phyloP scores from a whole-genome alignment of 2,888 invertebrate species.

The Cataglyphis albicans region DNA sequence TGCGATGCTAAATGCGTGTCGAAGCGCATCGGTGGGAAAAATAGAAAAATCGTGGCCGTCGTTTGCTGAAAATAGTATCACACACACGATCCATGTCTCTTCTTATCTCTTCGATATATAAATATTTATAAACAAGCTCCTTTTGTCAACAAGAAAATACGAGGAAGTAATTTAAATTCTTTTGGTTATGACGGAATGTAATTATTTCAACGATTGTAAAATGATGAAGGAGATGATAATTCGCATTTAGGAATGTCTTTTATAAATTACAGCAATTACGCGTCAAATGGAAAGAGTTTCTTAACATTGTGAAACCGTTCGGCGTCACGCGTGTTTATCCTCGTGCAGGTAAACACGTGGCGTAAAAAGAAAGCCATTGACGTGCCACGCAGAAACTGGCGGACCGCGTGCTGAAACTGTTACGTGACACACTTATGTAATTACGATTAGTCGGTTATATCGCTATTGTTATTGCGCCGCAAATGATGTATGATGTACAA shows the following conservation, averaged over 20 bases:
- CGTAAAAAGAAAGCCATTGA: conserved; percentile 64
- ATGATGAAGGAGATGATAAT: neutral
- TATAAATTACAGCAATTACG: conserved; percentile 23
- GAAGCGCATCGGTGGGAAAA: neutral
- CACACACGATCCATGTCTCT: neutral
- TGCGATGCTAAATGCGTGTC: neutral
- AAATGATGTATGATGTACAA: conserved; percentile 33
- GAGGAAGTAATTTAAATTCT: neutral
- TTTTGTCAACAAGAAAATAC: neutral
- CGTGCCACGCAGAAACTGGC: conserved; percentile 55
- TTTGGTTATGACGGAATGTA: neutral
- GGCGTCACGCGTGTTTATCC: conserved; percentile 37
- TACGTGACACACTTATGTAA: conserved; percentile 75
- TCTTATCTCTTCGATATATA: neutral
- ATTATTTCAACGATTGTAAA: conserved; percentile 13
- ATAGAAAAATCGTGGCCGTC: conserved; percentile 1
- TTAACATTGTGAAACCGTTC: conserved; percentile 49
- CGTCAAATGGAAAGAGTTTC: conserved; percentile 33
- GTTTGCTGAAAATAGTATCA: neutral
- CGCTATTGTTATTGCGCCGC: conserved; percentile 64
- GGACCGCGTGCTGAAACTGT: conserved; percentile 61
- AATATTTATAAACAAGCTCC: neutral
- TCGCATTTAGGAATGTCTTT: neutral
- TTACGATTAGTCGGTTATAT: conserved; percentile 69
- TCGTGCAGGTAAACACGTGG: conserved; percentile 35